Base-by-base conservation (phyloP, 2,888 invertebrate genomes). In the Leptinotarsa tumamoca region DNA sequence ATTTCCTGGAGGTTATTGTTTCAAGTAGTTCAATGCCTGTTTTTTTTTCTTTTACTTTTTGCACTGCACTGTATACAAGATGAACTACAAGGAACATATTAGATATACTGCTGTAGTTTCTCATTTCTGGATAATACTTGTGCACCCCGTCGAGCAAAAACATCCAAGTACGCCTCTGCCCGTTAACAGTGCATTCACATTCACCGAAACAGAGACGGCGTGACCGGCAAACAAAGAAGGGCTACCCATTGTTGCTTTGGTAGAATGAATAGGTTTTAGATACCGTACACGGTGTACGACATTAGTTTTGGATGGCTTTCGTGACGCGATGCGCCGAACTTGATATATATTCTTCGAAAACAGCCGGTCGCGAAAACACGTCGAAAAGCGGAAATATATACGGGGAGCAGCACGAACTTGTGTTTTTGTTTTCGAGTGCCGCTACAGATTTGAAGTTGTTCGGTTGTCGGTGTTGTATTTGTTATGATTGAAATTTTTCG, bases 191-290 rank as follows among this genome's bases (percentile, higher is more conserved):
- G 43, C 76, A 72, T 73, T 76, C 67, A 71, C 76, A 71, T 71
- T 71, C 67, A 68, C 58, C 50, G 15, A 49, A 70, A 76, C 54
- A 63, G 73, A 73, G 75, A 78, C 68, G 56, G 50, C 68, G 63
- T 23, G 75, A 78, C 73, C 78, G 76, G 78, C 69, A 73, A 73
- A 78, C 17, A 66, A 54, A 52, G 76, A 78, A 68, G 54, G 75
- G 43, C 63, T 33, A 68, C 51, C 68, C 69, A 74, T 77, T 74
- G 72, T 74, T 74, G 50, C 67, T 74, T 71, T 13, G 63, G 43
- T 15, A 52, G 17, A 52, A 52, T 43, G 63, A 27, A 63, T 43
- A 18, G 17, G 43, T n/a, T 52, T 52, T 17, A 67, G 23, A 43
- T 23, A 51, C 18, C 15, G 63, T 58, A 51, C 33, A 4, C 23